Evolutionary conservation across 2,888 invertebrate genomes (phyloP), one percentile per base, ranked within the genome.

Genomic region (Theretra japonica): DNA sequence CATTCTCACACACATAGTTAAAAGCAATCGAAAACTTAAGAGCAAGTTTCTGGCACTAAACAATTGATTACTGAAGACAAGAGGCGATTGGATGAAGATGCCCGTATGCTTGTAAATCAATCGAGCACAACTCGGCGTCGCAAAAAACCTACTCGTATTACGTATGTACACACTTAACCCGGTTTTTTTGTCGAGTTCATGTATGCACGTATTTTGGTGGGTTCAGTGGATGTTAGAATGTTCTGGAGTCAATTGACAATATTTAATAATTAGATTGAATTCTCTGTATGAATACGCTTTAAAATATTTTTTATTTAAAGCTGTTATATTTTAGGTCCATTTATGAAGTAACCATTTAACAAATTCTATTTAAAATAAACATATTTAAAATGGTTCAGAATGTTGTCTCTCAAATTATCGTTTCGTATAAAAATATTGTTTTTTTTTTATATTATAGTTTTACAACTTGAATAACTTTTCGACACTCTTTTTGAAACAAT

Each of bases 101-200:
- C 65, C 65, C 65, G 41, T 48, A 65, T 41, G 41, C 48, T 65
- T 65, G 48, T 65, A 65, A 65, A 65, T 65, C 65, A 65, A 65
- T 65, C 65, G 41, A 65, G 33, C n/a, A 62, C 62, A 65, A 70
- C 21, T 70, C 73, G 72, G 76, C 72, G 28, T 30, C 75, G 80
- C 79, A 80, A 84, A 83, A 82, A 74, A 74, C 70, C 72, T 71
- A 84, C 83, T 88, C 85, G 77, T 73, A 77, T 86, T 87, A 88
- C 90, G 88, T n/a, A n/a, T 81, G 83, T 88, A 88, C 86, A 90
- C 88, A 89, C 89, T 90, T 88, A 88, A 88, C 88, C 88, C 86
- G 41, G 88, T 48, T 86, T 90, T 90, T 90, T 90, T 88, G 83
- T 81, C 73, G 76, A 80, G 82, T 83, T 77, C 23, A 23, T 17